A percentile compares a stretch with the other conserved stretches of the same genome.
Conservation (phyloP, 2,888 invertebrate species). For the Leucoptera coffeella region DNA sequence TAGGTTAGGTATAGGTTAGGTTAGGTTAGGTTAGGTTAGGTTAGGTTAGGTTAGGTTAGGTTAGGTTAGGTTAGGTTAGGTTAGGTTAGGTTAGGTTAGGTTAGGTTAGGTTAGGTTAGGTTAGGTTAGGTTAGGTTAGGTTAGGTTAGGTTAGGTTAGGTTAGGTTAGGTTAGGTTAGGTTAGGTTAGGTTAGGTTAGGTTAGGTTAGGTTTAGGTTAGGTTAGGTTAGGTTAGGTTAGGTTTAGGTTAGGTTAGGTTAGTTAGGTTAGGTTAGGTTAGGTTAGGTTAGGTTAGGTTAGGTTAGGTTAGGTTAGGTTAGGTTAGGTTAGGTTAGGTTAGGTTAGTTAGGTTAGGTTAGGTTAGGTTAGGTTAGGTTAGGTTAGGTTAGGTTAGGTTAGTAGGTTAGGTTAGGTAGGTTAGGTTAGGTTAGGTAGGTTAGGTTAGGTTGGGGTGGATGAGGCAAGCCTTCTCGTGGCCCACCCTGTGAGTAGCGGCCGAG, state of each 20-base stretch:
- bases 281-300: constrained; percentile 11
- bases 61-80: constrained; percentile 3
- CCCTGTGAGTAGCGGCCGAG: too few species aligned
- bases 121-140: constrained; percentile 3
- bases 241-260: too few species aligned
- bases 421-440: too few species aligned
- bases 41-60: constrained; percentile 3
- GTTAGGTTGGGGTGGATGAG: too few species aligned
- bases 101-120: constrained; percentile 3
- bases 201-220: too few species aligned
- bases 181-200: constrained; percentile 1
- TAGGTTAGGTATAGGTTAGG: too few species aligned
- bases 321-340: constrained; percentile 2
- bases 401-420: too few species aligned
- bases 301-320: constrained; percentile 5
- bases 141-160: constrained; percentile 3
- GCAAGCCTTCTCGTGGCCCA: too few species aligned
- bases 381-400: constrained; percentile 7
- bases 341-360: constrained; percentile 2
- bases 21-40: constrained; percentile 3
- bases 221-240: too few species aligned
- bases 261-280: constrained; percentile 9
- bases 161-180: constrained; percentile 2
- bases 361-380: constrained; percentile 5
- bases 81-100: constrained; percentile 3